Percentiles rank a stretch among this genome's conserved stretches.
Evolutionary conservation across 30 jellyfish, hydroid and myxozoan genomes (phyloP).

Genomic region (Catostylus mosaicus): DNA sequence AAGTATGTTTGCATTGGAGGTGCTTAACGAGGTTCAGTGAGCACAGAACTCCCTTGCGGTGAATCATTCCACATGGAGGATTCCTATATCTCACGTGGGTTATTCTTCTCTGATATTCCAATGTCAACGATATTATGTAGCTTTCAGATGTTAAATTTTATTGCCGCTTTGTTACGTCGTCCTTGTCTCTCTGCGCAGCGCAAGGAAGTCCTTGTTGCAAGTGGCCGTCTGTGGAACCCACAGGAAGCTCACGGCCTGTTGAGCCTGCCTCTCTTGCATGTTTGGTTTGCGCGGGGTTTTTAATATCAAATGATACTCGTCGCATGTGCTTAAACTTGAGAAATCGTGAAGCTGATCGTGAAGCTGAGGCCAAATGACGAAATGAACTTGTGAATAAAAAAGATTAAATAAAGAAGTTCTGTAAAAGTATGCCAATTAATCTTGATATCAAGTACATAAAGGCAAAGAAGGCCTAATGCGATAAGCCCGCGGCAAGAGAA

Average conservation of each 20-base stretch:
- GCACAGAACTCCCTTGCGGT: not conserved
- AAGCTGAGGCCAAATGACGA: no score
- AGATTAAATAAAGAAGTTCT: no score
- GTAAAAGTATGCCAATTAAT: no score
- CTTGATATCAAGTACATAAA: no score
- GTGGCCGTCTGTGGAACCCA: not conserved
- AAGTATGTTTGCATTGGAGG: conserved; percentile 34
- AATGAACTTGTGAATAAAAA: no score
- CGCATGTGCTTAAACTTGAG: no score
- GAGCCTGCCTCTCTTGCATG: conserved; percentile 4
- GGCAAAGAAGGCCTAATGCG: no score
- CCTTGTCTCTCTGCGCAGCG: not conserved
- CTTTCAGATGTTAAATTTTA: not conserved
- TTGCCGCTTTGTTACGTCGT: no score
- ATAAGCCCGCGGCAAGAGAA: no score
- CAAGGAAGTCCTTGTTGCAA: not conserved
- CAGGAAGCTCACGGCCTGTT: not conserved
- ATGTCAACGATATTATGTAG: conserved; percentile 3
- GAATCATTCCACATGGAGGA: conserved; percentile 8
- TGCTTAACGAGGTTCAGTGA: not conserved
- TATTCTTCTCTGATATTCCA: conserved; percentile 10
- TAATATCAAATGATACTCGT: not conserved
- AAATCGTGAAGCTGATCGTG: no score
- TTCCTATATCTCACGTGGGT: conserved; percentile 14
- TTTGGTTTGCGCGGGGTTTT: not conserved